These are phyloP conservation scores for Sitophilus oryzae DNA, from an alignment of 1,140 invertebrate genomes.

Conservation along the genomic window DNA sequence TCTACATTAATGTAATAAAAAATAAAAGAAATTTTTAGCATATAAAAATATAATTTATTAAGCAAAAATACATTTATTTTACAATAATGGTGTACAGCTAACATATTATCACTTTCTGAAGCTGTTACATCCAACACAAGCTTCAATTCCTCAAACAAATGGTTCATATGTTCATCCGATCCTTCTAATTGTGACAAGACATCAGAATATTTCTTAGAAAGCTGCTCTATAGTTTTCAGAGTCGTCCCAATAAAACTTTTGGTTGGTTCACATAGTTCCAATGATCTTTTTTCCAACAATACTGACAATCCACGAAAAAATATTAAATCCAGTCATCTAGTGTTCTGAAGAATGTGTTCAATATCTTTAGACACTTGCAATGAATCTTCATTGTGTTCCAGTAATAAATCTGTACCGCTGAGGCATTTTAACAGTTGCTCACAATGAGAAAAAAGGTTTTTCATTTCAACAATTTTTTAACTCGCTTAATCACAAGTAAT, in stretches of 20 bases:
- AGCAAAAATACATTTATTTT: too few species aligned
- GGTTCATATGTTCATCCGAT: not conserved
- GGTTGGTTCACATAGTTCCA: not conserved
- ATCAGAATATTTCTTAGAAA: not conserved
- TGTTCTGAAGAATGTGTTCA: not conserved
- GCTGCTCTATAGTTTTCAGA: not conserved
- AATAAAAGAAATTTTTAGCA: too few species aligned
- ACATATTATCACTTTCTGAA: not conserved
- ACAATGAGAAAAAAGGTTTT: constrained; percentile 12
- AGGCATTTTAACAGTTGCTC: constrained; percentile 17
- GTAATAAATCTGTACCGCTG: constrained; percentile 5
- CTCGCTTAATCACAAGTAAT: constrained; percentile 10
- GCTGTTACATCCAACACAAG: not conserved
- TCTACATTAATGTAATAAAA: too few species aligned
- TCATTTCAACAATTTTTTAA: constrained; percentile 11
- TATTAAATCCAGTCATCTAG: constrained; percentile 6
- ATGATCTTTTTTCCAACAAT: not conserved
- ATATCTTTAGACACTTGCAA: constrained; percentile 7
- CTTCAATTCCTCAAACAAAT: not conserved
- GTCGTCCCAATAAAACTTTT: not conserved
- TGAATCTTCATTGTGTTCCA: constrained; percentile 16
- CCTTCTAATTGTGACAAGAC: not conserved
- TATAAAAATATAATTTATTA: too few species aligned
- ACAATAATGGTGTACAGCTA: too few species aligned
- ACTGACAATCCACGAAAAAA: constrained; percentile 11